A percentile compares a stretch with the other conserved stretches of the same genome.
Conservation (phyloP, 2,888 invertebrate genomes). For the Dasypogon diadema region DNA sequence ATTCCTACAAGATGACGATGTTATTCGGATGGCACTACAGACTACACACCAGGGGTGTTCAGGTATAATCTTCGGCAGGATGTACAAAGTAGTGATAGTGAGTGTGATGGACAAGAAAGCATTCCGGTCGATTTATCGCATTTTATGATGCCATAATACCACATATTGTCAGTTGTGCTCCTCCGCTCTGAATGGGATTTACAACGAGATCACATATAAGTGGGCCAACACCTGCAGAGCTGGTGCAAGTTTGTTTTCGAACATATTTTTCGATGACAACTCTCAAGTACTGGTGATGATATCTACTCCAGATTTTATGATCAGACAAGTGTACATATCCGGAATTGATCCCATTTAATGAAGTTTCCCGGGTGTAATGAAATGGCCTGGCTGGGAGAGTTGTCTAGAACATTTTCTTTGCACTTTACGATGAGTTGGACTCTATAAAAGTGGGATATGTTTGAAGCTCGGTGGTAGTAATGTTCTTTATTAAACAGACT, state of each 20-base stretch:
- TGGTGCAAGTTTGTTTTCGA: neutral
- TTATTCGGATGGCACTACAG: constrained; percentile 22
- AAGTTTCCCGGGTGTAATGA: constrained; percentile 17
- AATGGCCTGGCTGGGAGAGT: neutral
- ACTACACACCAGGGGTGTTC: constrained; percentile 41
- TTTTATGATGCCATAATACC: constrained; percentile 38
- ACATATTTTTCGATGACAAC: neutral
- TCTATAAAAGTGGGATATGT: no score
- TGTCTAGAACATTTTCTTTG: neutral
- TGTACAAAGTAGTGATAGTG: neutral
- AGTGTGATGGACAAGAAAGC: constrained; percentile 39
- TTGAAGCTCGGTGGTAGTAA: no score
- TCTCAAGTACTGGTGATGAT: constrained; percentile 1
- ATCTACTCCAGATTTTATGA: constrained; percentile 27
- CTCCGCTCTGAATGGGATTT: constrained; percentile 2
- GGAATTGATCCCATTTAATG: constrained; percentile 16
- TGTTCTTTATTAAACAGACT: no score
- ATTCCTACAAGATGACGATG: neutral
- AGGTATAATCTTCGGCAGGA: constrained; percentile 33
- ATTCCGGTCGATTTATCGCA: constrained; percentile 42
- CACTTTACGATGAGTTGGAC: no score
- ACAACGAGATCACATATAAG: neutral
- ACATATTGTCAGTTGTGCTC: constrained; percentile 25
- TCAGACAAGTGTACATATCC: constrained; percentile 8
- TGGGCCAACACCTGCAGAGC: neutral